Evolutionary conservation across 2,888 invertebrate species (phyloP).

Genomic region (Mechanitis messenoides): DNA sequence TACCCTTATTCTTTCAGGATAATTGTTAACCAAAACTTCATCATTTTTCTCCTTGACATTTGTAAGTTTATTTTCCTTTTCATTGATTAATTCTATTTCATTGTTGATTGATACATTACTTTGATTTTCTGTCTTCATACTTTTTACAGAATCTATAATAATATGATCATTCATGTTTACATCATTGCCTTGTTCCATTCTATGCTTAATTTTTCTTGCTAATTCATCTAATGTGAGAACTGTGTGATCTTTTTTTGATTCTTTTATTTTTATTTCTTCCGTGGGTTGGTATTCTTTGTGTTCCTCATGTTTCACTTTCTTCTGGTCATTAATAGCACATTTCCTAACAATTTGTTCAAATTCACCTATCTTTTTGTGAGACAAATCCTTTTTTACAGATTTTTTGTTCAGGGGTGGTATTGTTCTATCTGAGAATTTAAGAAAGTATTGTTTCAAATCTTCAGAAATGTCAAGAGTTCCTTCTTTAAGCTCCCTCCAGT

Average conservation of each 20-base stretch:
- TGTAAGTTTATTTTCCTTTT: slow-evolving; percentile 35
- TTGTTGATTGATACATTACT: slow-evolving; percentile 33
- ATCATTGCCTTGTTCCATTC: slow-evolving; percentile 49
- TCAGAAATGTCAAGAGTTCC: slow-evolving; percentile 70
- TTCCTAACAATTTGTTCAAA: slow-evolving; percentile 67
- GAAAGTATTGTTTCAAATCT: slow-evolving; percentile 75
- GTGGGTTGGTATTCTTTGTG: slow-evolving; percentile 16
- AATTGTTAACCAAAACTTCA: slow-evolving; percentile 47
- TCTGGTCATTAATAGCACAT: slow-evolving; percentile 52
- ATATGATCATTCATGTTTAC: slow-evolving; percentile 55
- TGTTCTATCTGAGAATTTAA: slow-evolving; percentile 79
- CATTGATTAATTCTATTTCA: slow-evolving; percentile 43
- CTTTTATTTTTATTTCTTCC: slow-evolving; percentile 23
- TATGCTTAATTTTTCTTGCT: slow-evolving; percentile 49
- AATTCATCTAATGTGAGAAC: slow-evolving; percentile 59
- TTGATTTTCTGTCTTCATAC: slow-evolving; percentile 24
- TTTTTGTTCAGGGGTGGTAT: slow-evolving; percentile 61
- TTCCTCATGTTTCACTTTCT: slow-evolving; percentile 18
- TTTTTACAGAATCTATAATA: slow-evolving; percentile 44
- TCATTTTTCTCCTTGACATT: slow-evolving; percentile 40
- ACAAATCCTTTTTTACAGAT: slow-evolving; percentile 54
- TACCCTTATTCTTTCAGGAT: slow-evolving; percentile 81
- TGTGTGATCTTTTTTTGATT: slow-evolving; percentile 37
- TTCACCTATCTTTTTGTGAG: slow-evolving; percentile 55
- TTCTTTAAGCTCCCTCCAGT: slow-evolving; percentile 81